Percentiles rank a stretch among this genome's conserved stretches.
Conservation (phyloP, 2,113 vertebrate genomes). For the Lamprotornis superbus region DNA sequence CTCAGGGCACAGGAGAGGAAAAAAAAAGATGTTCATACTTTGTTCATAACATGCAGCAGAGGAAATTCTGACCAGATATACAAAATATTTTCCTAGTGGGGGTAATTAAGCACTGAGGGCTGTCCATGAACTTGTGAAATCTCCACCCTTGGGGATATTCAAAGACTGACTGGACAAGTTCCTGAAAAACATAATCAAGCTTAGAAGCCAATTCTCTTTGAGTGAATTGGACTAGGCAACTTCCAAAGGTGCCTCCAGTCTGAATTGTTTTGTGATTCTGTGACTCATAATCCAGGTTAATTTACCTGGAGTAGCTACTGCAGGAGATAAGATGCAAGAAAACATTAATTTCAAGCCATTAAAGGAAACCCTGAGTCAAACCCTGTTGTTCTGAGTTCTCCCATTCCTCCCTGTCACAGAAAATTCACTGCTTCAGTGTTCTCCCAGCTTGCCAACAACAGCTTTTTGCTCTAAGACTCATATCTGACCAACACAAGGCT, state of each 20-base stretch:
- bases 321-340: not conserved
- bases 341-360: not conserved
- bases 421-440: not conserved
- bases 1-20: not conserved
- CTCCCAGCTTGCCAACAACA: not conserved
- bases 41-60: not conserved
- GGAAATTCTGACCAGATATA: not conserved
- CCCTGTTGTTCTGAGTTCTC: not conserved
- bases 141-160: not conserved
- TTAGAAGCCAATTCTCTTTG: not conserved
- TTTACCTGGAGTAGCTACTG: not conserved
- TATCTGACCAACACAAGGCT: not conserved
- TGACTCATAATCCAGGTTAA: not conserved
- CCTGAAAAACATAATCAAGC: not conserved
- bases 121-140: not conserved
- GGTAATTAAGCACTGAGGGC: not conserved
- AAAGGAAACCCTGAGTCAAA: not conserved
- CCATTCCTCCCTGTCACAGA: not conserved
- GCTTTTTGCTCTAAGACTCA: not conserved
- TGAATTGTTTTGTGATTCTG: not conserved
- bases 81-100: not conserved
- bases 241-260: not conserved
- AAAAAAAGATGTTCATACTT: not conserved
- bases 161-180: not conserved
- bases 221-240: not conserved